Base-by-base conservation (phyloP, 1,140 invertebrate genomes). In the Pantala flavescens region DNA sequence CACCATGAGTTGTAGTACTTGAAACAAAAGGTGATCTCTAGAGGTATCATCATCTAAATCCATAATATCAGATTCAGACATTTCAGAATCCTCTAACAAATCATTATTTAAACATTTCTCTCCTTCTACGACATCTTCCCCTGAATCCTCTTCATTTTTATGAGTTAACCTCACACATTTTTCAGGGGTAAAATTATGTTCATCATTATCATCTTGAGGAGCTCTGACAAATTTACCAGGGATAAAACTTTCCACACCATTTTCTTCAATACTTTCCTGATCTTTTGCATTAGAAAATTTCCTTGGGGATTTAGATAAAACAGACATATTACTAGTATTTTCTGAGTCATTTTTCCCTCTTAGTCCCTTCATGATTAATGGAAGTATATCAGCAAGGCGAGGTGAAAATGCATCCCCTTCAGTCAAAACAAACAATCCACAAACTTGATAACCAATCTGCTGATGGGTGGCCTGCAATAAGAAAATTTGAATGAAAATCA, bases 1-100 rank as follows among this genome's bases (percentile, higher is more conserved):
- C 0, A 90, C 82, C 78, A 86, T 82, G 78, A 87, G 86, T 82
- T 84, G 85, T 0, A 95, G 82, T 0, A 87, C 82, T 83, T 93
- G 90, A 80, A 89, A 93, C n/a, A 91, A 82, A 79, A 91, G 84
- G 84, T 82, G 90, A 86, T 88, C 93, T 79, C 81, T 87, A 80
- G 84, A 86, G 84, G 78, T 84, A 43, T 80, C 78, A 49, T 77
- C 73, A 7, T 63, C n/a, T 3, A 3, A 63, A 7, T 21, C 49
- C 14, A 19, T 7, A 21, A 63, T 16, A 3, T 5, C 16, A 21
- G 14, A 16, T 63, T 63, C n/a, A 7, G 49, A 63, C 5, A 5
- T 21, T 19, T 16, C 16, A 19, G 3, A 16, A 63, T 63, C n/a
- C 14, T 16, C n/a, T 21, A 5, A 3, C 2, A 5, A 16, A 5